Evolutionary conservation across 2,797 vertebrate genomes (phyloP), one percentile per base, ranked within the genome.

Genomic region (Catostomus latipinnis): DNA sequence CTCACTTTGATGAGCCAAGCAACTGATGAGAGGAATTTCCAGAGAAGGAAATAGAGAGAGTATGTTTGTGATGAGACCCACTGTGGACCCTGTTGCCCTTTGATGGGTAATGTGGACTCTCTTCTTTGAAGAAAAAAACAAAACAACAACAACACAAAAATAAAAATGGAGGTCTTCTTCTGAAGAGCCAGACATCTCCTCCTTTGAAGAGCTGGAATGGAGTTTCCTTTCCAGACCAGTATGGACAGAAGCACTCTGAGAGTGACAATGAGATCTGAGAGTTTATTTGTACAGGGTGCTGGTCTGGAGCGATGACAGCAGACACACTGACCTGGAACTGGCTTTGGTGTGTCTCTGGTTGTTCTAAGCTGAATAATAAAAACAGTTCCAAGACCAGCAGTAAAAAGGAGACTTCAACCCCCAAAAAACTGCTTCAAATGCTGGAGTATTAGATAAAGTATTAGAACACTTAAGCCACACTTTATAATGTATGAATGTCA

Each of bases 71-170:
- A 71, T 52, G 46, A 22, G 86, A 88, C 84, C 86, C 75, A 84
- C 72, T 83, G 80, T 57, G 18, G 8, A 73, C 71, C 81, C 82
- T 4, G 71, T 56, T 68, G 74, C 74, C 22, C 46, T 85, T 86
- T 88, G 88, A 90, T 84, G 82, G 85, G 82, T 52, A 78, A 76
- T 73, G 80, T 73, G 14, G 76, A 79, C 45, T 84, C 66, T 82
- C 83, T 80, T 56, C 60, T 83, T 74, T 82, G 76, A 82, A 69
- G 62, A 54, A 67, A 34, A 34, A 34, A 34, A 34, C 2, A 3
- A 34, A 34, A 34, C 2, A 34, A 34, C 2, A 34, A 34, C 4
- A 34, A 34, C 4, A 4, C 34, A 34, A 34, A 34, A 34, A 34
- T 34, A 34, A 34, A 34, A 78, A 78, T 82, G 62, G 69, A 67